Base-by-base conservation (phyloP, 1,140 invertebrate species). In the Drosophila oshimai region DNA sequence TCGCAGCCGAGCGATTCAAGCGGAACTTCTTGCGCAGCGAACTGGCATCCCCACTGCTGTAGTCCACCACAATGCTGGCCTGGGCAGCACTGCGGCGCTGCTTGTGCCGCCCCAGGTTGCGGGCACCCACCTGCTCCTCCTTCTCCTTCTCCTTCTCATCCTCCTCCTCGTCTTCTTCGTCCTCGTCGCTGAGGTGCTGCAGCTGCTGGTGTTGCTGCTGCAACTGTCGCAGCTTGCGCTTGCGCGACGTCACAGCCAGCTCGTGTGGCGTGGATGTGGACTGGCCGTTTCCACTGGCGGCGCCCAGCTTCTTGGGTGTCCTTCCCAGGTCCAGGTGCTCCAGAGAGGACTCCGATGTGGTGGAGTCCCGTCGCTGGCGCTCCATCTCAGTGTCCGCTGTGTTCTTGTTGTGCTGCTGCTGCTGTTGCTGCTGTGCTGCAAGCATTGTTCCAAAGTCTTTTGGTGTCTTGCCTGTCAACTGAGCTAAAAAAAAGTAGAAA, bases 21-120 rank as follows among this genome's bases (percentile, higher is more conserved):
- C 89, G 87, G 44, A 90, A 90, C 51, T 90, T 90, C 37, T 90
- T 90, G 45, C 89, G 89, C 54, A 90, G 58, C 42, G 89, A 90
- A 41, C 72, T 86, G 33, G 79, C 87, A 33, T 89, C 89, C 41
- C 65, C 77, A 29, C 53, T 64, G 64, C 84, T 83, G 37, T 83
- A 60, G 29, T 89, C 74, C 26, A 89, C 72, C 7, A 83, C 81
- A 26, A 90, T 87, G 57, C 67, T 53, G 42, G 65, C 53, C n/a
- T 55, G 53, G 1, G 37, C 1, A 2, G 34, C 45, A n/a, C 61
- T 68, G 36, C 88, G 79, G n/a, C 88, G 76, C 64, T 90, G 81
- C 45, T 90, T 81, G 50, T 90, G 89, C 2, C 72, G 83, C 10
- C 49, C 49, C 10, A 39, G 13, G 10, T 24, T 60, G 18, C 28